These are phyloP conservation scores for Acanthochromis polyacanthus DNA, from an alignment of 2,113 vertebrate species.

Conservation along the genomic window DNA sequence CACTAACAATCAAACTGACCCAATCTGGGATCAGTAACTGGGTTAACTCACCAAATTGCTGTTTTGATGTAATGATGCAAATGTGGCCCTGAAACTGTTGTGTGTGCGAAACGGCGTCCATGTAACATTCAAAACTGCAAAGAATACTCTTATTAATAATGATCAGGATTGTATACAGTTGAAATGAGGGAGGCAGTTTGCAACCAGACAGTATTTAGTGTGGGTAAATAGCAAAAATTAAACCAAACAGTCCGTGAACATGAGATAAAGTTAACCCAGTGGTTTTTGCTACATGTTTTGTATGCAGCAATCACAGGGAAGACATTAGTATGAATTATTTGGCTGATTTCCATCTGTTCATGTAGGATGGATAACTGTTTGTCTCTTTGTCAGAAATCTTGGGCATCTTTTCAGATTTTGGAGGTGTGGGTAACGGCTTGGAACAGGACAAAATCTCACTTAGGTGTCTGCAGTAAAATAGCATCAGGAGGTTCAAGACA, in stretches of 20 bases:
- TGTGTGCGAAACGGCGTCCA: neutral
- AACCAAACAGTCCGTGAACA: neutral
- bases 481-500: neutral
- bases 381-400: slow-evolving; percentile 3
- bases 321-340: neutral
- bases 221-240: neutral
- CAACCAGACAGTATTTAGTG: neutral
- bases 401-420: slow-evolving; percentile 4
- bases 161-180: too few species aligned
- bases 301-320: neutral
- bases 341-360: neutral
- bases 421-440: neutral
- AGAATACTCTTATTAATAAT: too few species aligned
- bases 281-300: neutral
- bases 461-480: neutral
- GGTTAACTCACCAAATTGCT: neutral
- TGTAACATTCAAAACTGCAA: neutral
- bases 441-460: neutral
- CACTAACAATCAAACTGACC: neutral
- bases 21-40: neutral
- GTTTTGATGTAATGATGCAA: neutral
- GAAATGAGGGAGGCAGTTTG: too few species aligned
- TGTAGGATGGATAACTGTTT: neutral
- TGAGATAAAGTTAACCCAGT: neutral
- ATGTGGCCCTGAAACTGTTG: neutral